phyloP scores from a whole-genome alignment of 1,140 invertebrate species.

The Cheumatopsyche charites region DNA sequence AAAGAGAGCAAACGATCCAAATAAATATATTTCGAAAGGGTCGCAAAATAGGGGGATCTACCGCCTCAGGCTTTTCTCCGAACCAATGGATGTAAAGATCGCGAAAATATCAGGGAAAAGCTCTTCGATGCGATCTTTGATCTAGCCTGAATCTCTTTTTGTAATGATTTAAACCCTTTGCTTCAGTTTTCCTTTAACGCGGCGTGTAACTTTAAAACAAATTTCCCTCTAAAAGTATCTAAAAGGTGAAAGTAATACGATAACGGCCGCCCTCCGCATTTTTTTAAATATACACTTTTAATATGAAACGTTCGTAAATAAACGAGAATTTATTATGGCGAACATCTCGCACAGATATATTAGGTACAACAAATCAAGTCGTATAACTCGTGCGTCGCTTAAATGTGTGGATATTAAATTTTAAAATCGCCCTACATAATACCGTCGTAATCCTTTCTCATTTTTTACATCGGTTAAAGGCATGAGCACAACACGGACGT shows the following conservation, averaged over 20 bases:
- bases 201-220: background rate
- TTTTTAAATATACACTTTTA: too few species aligned
- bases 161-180: conserved; percentile 5
- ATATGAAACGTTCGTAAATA: too few species aligned
- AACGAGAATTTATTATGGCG: too few species aligned
- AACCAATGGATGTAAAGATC: background rate
- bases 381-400: background rate
- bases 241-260: background rate
- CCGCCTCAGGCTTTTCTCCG: background rate
- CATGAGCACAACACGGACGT: too few species aligned
- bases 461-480: too few species aligned
- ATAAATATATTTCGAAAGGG: conserved; percentile 14
- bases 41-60: conserved; percentile 19
- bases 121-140: background rate
- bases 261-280: background rate
- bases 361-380: background rate
- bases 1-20: conserved; percentile 26
- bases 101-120: background rate
- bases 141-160: conserved; percentile 9
- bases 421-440: too few species aligned
- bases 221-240: too few species aligned
- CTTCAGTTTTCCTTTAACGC: background rate
- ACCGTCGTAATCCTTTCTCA: too few species aligned
- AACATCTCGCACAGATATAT: too few species aligned
- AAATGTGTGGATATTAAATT: too few species aligned